Evolutionary conservation across 2,888 invertebrate genomes (phyloP).

Genomic region (Drosophila meridiana): DNA sequence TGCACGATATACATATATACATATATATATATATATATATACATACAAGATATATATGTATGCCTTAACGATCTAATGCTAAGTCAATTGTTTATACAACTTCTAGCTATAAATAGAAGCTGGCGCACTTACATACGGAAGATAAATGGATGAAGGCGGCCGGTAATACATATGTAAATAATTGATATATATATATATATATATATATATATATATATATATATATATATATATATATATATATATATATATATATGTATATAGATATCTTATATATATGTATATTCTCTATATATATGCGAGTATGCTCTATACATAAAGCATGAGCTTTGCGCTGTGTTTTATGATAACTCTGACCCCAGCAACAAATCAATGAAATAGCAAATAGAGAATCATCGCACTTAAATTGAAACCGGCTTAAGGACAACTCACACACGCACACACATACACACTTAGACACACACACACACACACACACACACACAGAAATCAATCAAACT

Average conservation of each 20-base stretch:
- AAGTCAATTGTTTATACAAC: slow-evolving; percentile 10
- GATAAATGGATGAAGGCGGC: slow-evolving; percentile 48
- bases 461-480: not conserved
- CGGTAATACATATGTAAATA: not conserved
- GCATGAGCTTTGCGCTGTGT: slow-evolving; percentile 43
- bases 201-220: not conserved
- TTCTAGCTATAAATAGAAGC: slow-evolving; percentile 57
- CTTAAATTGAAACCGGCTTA: slow-evolving; percentile 69
- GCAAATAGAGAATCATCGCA: slow-evolving; percentile 9
- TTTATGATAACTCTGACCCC: slow-evolving; percentile 72
- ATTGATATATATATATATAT: not conserved
- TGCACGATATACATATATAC: slow-evolving; percentile 23
- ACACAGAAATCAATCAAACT: slow-evolving; percentile 20
- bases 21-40: not conserved
- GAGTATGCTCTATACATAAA: slow-evolving; percentile 40
- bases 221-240: not conserved
- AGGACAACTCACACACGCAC: slow-evolving; percentile 61
- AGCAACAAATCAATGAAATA: slow-evolving; percentile 31
- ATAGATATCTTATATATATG: not conserved
- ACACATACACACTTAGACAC: slow-evolving; percentile 5
- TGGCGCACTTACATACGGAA: slow-evolving; percentile 52
- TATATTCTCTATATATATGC: not conserved
- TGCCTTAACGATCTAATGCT: slow-evolving; percentile 7
- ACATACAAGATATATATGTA: not conserved
- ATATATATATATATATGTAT: too few species aligned